Conservation (phyloP, 23 tunicate genomes). For the Oikopleura dioica region DNA sequence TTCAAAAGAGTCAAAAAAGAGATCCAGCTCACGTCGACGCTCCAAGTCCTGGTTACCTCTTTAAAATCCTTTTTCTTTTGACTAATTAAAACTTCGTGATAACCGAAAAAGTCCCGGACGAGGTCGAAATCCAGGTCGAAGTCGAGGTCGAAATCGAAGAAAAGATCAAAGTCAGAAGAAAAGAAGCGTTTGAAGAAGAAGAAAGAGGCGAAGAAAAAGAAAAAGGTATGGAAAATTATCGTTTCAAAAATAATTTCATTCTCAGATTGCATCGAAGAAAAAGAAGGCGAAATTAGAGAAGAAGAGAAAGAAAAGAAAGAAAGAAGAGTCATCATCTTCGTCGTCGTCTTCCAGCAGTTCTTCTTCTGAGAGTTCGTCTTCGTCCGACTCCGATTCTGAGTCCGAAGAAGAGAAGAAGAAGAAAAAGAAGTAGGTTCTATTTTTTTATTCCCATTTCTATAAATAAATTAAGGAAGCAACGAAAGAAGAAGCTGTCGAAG, state of each 20-base stretch:
- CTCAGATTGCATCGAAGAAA: neutral
- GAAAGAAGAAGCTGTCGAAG: no score
- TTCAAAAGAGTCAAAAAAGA: no score
- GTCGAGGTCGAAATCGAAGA: neutral
- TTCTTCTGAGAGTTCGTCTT: neutral
- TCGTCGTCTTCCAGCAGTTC: neutral
- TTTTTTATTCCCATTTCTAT: no score
- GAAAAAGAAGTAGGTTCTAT: no score
- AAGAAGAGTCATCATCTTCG: neutral
- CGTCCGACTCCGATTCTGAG: neutral
- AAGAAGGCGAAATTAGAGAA: neutral
- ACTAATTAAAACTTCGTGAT: no score
- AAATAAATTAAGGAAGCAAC: no score
- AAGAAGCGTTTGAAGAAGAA: neutral
- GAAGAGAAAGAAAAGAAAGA: conserved; percentile 5
- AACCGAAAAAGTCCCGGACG: neutral
- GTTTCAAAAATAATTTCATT: neutral
- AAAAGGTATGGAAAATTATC: neutral
- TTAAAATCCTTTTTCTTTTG: no score
- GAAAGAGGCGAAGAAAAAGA: neutral
- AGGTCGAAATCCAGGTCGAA: neutral
- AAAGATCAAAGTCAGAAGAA: neutral
- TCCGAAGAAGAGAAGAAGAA: no score
- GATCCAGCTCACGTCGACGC: no score
- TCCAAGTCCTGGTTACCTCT: no score